Conservation (phyloP, 2,888 invertebrate species). For the Cheilosia urbana region DNA sequence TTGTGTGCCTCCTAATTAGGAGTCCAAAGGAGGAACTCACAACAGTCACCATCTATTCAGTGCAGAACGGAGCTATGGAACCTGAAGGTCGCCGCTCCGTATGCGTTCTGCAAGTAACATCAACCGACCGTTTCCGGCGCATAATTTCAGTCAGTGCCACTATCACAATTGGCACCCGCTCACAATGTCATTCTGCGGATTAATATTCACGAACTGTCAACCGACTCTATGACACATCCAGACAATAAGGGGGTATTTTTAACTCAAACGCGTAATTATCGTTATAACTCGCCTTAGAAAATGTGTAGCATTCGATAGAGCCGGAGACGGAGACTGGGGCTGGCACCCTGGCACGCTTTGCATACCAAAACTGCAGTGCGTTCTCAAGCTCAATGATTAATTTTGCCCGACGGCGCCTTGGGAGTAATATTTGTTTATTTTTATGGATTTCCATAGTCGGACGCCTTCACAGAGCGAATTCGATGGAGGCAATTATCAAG, state of each 20-base stretch:
- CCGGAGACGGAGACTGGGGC: slow-evolving; percentile 1
- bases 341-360: slow-evolving; percentile 33
- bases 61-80: slow-evolving; percentile 43
- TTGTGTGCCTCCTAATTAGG: slow-evolving; percentile 65
- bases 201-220: slow-evolving; percentile 68
- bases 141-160: slow-evolving; percentile 38
- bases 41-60: slow-evolving; percentile 33
- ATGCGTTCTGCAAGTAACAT: slow-evolving; percentile 44
- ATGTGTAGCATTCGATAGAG: slow-evolving; percentile 56
- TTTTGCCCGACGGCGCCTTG: slow-evolving; percentile 55
- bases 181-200: slow-evolving; percentile 66
- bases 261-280: slow-evolving; percentile 52
- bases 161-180: slow-evolving; percentile 65
- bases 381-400: slow-evolving; percentile 56
- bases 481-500: slow-evolving; percentile 43
- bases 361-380: slow-evolving; percentile 46
- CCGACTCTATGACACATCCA: slow-evolving; percentile 56
- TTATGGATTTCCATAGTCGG: slow-evolving; percentile 44
- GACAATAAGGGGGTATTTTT: slow-evolving; percentile 52
- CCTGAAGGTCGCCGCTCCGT: slow-evolving; percentile 66
- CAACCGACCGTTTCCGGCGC: slow-evolving; percentile 60
- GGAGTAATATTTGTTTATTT: slow-evolving; percentile 22
- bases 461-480: slow-evolving; percentile 26
- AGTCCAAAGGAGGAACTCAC: slow-evolving; percentile 44
- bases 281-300: slow-evolving; percentile 59